Evolutionary conservation across 1,140 invertebrate species (phyloP).

Genomic region (Tetragonula clypearis): DNA sequence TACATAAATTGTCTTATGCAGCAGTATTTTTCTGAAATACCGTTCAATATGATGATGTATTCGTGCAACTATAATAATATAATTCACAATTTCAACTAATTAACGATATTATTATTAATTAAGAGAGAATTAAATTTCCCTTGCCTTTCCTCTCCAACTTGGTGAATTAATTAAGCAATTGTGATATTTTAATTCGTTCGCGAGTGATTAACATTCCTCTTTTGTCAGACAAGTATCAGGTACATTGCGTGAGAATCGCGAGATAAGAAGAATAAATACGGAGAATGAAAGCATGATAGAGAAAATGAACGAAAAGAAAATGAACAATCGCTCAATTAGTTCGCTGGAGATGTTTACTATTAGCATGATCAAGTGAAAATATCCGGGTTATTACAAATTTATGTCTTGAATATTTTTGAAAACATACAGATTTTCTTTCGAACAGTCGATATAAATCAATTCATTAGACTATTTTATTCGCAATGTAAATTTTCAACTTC

Average conservation of each 20-base stretch:
- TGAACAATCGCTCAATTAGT: constrained; percentile 60
- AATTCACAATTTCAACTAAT: background rate
- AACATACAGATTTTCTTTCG: background rate
- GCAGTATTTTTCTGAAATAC: too few species aligned
- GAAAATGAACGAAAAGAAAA: background rate
- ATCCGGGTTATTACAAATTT: constrained; percentile 52
- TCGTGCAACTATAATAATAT: background rate
- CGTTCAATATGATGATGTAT: background rate
- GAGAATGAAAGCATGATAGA: constrained; percentile 7
- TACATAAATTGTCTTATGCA: background rate
- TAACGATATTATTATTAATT: background rate
- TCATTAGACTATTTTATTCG: background rate
- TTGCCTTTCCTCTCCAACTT: too few species aligned
- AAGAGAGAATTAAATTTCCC: too few species aligned
- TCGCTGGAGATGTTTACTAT: constrained; percentile 28
- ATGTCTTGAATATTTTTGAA: constrained; percentile 4
- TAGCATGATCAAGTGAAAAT: constrained; percentile 46
- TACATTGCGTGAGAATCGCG: constrained; percentile 23
- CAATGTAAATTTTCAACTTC: background rate
- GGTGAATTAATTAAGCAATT: background rate
- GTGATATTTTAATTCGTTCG: background rate
- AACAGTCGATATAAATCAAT: background rate
- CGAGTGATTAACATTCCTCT: background rate
- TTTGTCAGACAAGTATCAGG: constrained; percentile 1
- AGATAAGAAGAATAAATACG: constrained; percentile 19